Percentiles rank a stretch among this genome's conserved stretches.
These are phyloP conservation scores for Melipona beecheii DNA, from an alignment of 2,888 invertebrate species.

Conservation along the genomic window DNA sequence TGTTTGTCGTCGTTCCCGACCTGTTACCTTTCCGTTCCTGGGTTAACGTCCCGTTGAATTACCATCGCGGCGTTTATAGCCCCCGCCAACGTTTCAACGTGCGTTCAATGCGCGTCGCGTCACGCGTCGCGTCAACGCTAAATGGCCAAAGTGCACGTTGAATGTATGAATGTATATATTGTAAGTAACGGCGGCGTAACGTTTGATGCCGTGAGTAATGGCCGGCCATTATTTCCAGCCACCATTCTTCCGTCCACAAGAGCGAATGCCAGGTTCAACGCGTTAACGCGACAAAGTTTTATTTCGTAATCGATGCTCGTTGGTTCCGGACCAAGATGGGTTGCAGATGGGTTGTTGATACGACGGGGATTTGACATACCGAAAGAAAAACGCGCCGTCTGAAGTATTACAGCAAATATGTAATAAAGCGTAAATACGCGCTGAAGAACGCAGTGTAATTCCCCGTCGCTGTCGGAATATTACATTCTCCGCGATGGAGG, in stretches of 20 bases:
- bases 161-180: not conserved
- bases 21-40: not conserved
- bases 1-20: constrained; percentile 30
- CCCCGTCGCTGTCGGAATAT: too few relatives aligned
- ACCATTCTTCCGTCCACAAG: constrained; percentile 4
- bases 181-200: constrained; percentile 13
- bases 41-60: constrained; percentile 30
- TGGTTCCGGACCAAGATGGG: not conserved
- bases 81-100: not conserved
- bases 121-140: constrained; percentile 32
- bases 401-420: too few relatives aligned
- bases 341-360: not conserved
- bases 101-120: constrained; percentile 27
- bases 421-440: too few relatives aligned
- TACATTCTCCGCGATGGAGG: too few relatives aligned
- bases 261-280: not conserved
- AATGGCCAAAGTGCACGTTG: not conserved
- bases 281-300: too few relatives aligned
- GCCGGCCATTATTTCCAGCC: not conserved
- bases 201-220: constrained; percentile 9
- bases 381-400: too few relatives aligned
- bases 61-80: not conserved
- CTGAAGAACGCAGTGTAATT: too few relatives aligned
- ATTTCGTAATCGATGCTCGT: not conserved
- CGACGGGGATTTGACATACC: too few relatives aligned